These are phyloP conservation scores for Cephus runcator DNA, from an alignment of 2,888 invertebrate species.

Conservation along the genomic window DNA sequence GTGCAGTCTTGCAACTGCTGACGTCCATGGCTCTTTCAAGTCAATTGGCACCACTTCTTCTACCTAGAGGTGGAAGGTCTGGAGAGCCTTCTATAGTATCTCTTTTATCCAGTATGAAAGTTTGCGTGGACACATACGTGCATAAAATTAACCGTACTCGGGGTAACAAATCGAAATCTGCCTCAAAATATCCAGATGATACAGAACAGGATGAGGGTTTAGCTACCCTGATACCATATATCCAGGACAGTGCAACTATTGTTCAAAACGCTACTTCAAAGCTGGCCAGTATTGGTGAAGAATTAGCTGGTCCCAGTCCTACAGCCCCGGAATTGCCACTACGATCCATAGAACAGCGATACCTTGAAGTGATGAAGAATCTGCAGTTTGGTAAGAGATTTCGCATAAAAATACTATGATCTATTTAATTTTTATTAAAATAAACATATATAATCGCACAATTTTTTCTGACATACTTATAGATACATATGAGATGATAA, in stretches of 20 bases:
- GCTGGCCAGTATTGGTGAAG: constrained; percentile 48
- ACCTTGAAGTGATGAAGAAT: constrained; percentile 88
- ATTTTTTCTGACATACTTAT: constrained; percentile 30
- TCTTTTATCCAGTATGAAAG: constrained; percentile 86
- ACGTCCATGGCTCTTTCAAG: constrained; percentile 78
- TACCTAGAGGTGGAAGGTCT: constrained; percentile 67
- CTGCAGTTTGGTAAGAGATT: constrained; percentile 82
- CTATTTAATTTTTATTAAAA: constrained; percentile 3
- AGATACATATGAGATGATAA: constrained; percentile 94
- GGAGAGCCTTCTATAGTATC: constrained; percentile 77
- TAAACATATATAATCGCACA: neutral
- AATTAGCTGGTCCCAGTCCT: constrained; percentile 58
- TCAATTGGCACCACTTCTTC: constrained; percentile 73
- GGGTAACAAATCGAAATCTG: constrained; percentile 50
- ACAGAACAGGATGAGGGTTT: constrained; percentile 90
- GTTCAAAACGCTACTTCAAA: constrained; percentile 67
- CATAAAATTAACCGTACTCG: constrained; percentile 75
- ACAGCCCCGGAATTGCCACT: constrained; percentile 67
- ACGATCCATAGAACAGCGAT: constrained; percentile 77
- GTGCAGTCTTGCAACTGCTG: constrained; percentile 83
- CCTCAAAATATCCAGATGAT: constrained; percentile 68
- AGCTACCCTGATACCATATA: constrained; percentile 89
- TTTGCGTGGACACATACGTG: constrained; percentile 92
- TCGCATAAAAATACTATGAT: neutral
- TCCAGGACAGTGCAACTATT: constrained; percentile 76